Conservation (phyloP, 2,113 vertebrate species). For the Rattus norvegicus region DNA sequence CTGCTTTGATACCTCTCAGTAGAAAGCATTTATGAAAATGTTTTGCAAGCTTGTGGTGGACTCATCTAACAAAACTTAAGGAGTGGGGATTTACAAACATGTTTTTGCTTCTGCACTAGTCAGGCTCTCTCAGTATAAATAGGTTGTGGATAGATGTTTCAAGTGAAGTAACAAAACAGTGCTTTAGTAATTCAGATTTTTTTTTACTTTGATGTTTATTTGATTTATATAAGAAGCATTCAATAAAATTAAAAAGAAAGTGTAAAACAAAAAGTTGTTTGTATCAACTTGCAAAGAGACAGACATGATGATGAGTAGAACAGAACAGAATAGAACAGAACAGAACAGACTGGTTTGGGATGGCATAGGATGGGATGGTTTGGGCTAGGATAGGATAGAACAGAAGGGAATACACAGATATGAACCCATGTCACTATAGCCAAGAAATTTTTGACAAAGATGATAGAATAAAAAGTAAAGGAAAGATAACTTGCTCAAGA, state of each 20-base stretch:
- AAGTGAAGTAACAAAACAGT: not conserved
- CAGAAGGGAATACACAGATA: no score
- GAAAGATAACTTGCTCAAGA: not conserved
- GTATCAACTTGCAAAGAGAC: not conserved
- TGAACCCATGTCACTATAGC: not conserved
- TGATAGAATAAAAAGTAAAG: not conserved
- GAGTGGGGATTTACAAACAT: not conserved
- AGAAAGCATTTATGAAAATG: not conserved
- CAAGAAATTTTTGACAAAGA: not conserved
- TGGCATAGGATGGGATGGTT: no score
- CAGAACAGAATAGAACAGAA: no score
- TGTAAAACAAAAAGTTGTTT: not conserved
- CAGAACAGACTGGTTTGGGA: no score
- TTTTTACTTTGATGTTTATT: not conserved
- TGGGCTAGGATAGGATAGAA: no score
- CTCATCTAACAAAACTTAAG: not conserved
- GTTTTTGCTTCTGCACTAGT: not conserved
- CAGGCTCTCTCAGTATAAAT: not conserved
- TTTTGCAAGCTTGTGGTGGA: not conserved
- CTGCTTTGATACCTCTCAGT: not conserved
- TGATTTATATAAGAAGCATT: conserved; percentile 12
- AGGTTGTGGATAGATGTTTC: not conserved
- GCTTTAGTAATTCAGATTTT: not conserved
- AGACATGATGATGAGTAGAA: not conserved
- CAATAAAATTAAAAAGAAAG: not conserved